Percentiles rank a stretch among this genome's conserved stretches.
Evolutionary conservation across 2,888 invertebrate species (phyloP).

Genomic region (Smittia aterrima): DNA sequence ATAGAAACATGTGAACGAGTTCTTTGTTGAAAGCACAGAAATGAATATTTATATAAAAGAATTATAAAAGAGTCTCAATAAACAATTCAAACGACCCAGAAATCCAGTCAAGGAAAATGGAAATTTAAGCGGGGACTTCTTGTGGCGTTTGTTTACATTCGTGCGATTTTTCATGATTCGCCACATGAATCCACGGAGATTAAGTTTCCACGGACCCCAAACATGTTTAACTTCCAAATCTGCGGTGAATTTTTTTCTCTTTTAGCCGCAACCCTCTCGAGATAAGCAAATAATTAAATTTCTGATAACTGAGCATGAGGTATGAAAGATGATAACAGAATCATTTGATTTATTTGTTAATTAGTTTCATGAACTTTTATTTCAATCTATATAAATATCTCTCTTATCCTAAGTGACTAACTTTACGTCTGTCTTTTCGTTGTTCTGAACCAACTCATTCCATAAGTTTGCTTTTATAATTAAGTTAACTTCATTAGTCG

Average conservation of each 20-base stretch:
- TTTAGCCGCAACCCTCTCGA: not conserved
- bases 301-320: constrained; percentile 37
- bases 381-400: not conserved
- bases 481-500: not conserved
- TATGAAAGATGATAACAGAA: constrained; percentile 37
- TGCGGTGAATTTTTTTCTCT: not conserved
- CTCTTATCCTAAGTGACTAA: not conserved
- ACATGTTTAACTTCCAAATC: too few relatives aligned
- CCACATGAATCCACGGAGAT: not conserved
- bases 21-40: not conserved
- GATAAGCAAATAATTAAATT: not conserved
- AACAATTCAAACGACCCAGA: constrained; percentile 1
- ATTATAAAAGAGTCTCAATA: constrained; percentile 15
- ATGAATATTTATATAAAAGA: not conserved
- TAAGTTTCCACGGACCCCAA: not conserved
- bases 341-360: not conserved
- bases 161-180: not conserved
- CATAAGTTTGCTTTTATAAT: not conserved
- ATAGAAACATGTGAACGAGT: not conserved
- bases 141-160: not conserved
- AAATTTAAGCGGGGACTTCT: not conserved
- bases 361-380: not conserved
- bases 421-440: not conserved
- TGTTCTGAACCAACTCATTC: not conserved
- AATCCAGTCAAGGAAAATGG: not conserved